Base-by-base conservation (phyloP, 2,113 vertebrate genomes). In the Elanus axillaris region DNA sequence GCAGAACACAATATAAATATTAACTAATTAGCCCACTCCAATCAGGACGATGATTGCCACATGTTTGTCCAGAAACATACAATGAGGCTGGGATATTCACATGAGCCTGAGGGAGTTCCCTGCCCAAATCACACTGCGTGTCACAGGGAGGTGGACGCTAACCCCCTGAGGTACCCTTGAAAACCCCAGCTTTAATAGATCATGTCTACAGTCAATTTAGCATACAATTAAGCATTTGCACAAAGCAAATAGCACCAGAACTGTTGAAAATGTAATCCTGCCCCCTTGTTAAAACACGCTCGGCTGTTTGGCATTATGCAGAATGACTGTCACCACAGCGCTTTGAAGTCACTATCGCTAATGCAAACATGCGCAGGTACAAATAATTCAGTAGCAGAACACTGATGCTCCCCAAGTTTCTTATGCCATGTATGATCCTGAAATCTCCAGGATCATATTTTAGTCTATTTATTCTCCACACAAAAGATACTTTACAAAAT, bases 401-500 rank as follows among this genome's bases (percentile, higher is more conserved):
- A 83, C 55, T 82, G 93, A 92, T 94, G 88, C 75, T 93, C 32
- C 91, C 67, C 90, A 80, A 94, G 88, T 96, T 95, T 88, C 90
- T 96, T 93, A 96, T 1, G 36, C 72, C 60, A 50, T 94, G 94
- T 89, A 92, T 47, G 67, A 96, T 96, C 88, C 95, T n/a, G 82
- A 94, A 95, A 79, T 86, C 80, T 94, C 92, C 79, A 92, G 92
- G 83, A 96, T 96, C 92, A 36, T 88, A 78, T 94, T 95, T 93
- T 86, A 83, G 23, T 84, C 90, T 97, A 94, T 97, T 96, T 96
- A 96, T 95, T 95, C 84, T 82, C 40, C 74, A 85, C 84, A 97
- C 93, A 97, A 97, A 91, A 90, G 93, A 90, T 81, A 73, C 68
- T 96, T 96, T 93, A 75, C 86, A 89, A 95, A 96, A 97, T 96